Percentiles rank a stretch among this genome's conserved stretches.
These are phyloP conservation scores for Oligia latruncula DNA, from an alignment of 2,888 invertebrate genomes.

Conservation along the genomic window DNA sequence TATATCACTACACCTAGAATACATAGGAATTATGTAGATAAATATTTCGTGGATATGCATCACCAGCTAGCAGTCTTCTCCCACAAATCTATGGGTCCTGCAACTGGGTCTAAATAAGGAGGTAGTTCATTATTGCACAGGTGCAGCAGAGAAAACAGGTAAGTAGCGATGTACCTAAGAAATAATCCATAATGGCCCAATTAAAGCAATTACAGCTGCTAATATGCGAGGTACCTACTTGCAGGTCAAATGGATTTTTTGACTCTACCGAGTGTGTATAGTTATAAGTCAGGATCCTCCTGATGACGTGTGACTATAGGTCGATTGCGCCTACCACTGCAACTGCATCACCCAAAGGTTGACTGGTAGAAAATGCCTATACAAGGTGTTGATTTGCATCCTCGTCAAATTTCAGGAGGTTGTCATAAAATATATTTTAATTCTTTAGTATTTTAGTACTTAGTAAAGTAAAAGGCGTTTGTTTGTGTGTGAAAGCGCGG, in stretches of 20 bases:
- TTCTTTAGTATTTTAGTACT: too few species aligned
- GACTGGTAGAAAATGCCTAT: too few species aligned
- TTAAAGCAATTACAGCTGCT: too few species aligned
- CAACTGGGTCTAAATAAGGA: neutral
- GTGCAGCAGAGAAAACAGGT: neutral
- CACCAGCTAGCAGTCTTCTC: neutral
- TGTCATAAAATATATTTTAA: too few species aligned
- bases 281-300: neutral
- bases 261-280: neutral
- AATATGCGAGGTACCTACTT: neutral
- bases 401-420: too few species aligned
- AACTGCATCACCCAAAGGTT: too few species aligned
- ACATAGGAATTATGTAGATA: neutral
- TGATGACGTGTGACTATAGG: neutral
- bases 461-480: too few species aligned
- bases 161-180: neutral
- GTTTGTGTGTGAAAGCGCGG: too few species aligned
- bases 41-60: neutral
- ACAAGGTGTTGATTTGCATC: too few species aligned
- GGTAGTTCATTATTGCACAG: neutral
- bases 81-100: neutral
- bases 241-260: neutral
- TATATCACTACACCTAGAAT: conserved; percentile 86
- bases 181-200: neutral
- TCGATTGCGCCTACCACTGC: too few species aligned